A percentile compares a stretch with the other conserved stretches of the same genome.
Conservation (phyloP, 2,797 vertebrate species). For the Bovichtus diacanthus region DNA sequence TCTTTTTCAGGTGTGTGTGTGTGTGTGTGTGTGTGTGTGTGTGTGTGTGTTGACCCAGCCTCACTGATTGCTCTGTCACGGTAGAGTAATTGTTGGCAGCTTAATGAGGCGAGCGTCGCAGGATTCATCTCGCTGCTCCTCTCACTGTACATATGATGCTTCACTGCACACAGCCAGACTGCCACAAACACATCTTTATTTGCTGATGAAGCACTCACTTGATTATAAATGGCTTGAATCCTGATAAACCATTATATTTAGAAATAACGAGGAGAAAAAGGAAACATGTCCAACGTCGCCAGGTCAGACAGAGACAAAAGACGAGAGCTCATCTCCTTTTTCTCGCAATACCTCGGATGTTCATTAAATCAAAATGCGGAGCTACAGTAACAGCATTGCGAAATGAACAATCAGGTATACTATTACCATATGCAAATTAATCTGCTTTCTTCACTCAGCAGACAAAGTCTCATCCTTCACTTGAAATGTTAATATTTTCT, state of each 20-base stretch:
- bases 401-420: constrained; percentile 57
- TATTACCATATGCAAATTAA: constrained; percentile 67
- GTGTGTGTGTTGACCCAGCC: constrained; percentile 35
- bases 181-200: constrained; percentile 23
- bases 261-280: constrained; percentile 1
- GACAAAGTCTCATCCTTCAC: constrained; percentile 41
- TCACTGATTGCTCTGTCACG: constrained; percentile 75
- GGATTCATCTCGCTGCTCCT: constrained; percentile 50
- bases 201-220: constrained; percentile 43
- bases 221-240: constrained; percentile 55
- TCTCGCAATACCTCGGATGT: constrained; percentile 24
- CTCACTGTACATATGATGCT: constrained; percentile 65
- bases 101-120: constrained; percentile 59
- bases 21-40: constrained; percentile 20
- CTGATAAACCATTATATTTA: constrained; percentile 45
- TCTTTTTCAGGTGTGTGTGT: constrained; percentile 6
- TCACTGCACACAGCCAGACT: constrained; percentile 22
- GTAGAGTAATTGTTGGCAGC: constrained; percentile 72
- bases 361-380: constrained; percentile 59
- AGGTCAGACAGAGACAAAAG: constrained; percentile 51
- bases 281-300: constrained; percentile 16
- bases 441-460: constrained; percentile 34
- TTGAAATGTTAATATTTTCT: constrained; percentile 69
- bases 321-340: constrained; percentile 38
- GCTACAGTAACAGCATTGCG: constrained; percentile 27